phyloP scores from a whole-genome alignment of 2,113 vertebrate genomes.

The Oreocharis arfaki region DNA sequence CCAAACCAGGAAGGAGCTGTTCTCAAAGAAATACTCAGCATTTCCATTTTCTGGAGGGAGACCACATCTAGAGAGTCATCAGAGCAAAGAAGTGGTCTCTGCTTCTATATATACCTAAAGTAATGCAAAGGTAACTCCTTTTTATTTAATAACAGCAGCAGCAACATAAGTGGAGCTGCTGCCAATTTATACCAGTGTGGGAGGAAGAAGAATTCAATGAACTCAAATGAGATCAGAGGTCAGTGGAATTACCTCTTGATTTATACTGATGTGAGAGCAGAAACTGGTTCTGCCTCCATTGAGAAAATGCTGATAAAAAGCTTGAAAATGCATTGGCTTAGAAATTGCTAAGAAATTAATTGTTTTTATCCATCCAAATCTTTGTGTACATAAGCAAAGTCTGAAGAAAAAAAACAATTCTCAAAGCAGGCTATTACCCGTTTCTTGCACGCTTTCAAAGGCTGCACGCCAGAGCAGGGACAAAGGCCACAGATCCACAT shows the following conservation, averaged over 20 bases:
- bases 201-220: conserved; percentile 35
- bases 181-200: background rate
- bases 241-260: conserved; percentile 48
- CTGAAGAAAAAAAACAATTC: background rate
- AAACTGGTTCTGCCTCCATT: conserved; percentile 14
- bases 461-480: background rate
- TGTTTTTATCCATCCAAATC: conserved; percentile 17
- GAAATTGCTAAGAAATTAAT: conserved; percentile 17
- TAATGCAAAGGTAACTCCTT: background rate
- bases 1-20: background rate
- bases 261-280: conserved; percentile 6
- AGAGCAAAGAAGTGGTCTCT: background rate
- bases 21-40: background rate
- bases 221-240: conserved; percentile 55
- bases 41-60: background rate
- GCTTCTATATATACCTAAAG: background rate
- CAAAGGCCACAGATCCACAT: conserved; percentile 55
- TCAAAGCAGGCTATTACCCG: conserved; percentile 1
- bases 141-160: conserved; percentile 12
- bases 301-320: conserved; percentile 27
- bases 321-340: background rate
- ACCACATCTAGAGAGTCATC: background rate
- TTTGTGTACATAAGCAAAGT: background rate
- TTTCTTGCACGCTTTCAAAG: background rate
- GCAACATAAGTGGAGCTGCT: background rate